phyloP scores from a whole-genome alignment of 2,113 vertebrate species.

The Hylia prasina region DNA sequence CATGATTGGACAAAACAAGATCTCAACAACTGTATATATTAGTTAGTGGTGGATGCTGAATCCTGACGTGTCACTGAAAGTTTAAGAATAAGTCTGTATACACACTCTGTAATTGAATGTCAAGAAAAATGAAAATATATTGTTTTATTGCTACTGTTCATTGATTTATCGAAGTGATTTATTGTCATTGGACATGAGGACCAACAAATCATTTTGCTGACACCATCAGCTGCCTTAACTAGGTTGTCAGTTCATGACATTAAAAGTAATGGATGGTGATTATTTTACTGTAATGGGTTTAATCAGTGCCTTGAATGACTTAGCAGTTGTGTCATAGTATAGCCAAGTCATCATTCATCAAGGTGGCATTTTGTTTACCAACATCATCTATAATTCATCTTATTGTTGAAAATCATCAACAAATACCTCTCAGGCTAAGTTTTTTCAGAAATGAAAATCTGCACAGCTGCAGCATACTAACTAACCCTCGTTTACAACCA shows the following conservation, averaged over 20 bases:
- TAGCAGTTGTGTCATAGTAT: conserved; percentile 74
- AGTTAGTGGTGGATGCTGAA: conserved; percentile 35
- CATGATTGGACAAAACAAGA: not conserved
- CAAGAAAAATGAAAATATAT: conserved; percentile 82
- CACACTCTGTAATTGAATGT: conserved; percentile 78
- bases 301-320: conserved; percentile 81
- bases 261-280: conserved; percentile 83
- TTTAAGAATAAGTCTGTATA: conserved; percentile 75
- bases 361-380: conserved; percentile 75
- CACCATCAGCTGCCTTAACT: conserved; percentile 82
- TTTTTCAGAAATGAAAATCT: conserved; percentile 73
- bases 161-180: conserved; percentile 82
- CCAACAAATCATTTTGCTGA: conserved; percentile 80
- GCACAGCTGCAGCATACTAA: conserved; percentile 46
- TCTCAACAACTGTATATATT: conserved; percentile 3
- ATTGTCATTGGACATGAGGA: conserved; percentile 71
- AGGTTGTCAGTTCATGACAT: conserved; percentile 81
- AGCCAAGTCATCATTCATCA: conserved; percentile 77
- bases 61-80: conserved; percentile 55
- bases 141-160: conserved; percentile 80
- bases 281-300: conserved; percentile 82
- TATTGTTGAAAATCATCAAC: conserved; percentile 78
- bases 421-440: conserved; percentile 70
- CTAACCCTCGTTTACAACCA: not conserved
- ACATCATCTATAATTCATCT: conserved; percentile 81